Conservation (phyloP, 1,140 invertebrate genomes). For the Drosophila obscura region DNA sequence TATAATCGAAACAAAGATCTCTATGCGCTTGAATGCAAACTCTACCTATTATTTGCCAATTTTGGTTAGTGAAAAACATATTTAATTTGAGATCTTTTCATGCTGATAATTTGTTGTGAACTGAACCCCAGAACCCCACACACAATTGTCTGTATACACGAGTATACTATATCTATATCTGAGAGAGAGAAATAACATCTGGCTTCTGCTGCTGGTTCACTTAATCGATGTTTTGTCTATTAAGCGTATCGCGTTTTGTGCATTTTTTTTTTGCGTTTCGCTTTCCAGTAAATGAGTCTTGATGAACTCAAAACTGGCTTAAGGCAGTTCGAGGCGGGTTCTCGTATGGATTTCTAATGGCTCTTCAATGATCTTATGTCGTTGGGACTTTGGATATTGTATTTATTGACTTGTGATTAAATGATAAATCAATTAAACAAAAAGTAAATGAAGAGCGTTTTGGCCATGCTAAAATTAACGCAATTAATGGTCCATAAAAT, state of each 20-base stretch:
- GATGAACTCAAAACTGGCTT: constrained; percentile 41
- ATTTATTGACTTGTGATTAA: constrained; percentile 33
- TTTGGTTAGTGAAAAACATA: constrained; percentile 55
- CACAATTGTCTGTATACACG: constrained; percentile 5
- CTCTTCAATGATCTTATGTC: constrained; percentile 17
- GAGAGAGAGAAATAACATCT: constrained; percentile 32
- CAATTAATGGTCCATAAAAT: constrained; percentile 11
- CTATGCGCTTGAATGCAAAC: constrained; percentile 71
- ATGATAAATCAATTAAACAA: constrained; percentile 20
- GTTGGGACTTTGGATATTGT: constrained; percentile 11
- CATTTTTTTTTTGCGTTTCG: constrained; percentile 27
- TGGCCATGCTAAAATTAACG: background rate
- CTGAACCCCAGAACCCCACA: constrained; percentile 11
- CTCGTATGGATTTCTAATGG: background rate
- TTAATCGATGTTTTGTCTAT: constrained; percentile 45
- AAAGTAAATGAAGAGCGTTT: background rate
- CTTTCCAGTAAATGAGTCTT: constrained; percentile 41
- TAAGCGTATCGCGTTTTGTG: constrained; percentile 49
- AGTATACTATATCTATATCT: background rate
- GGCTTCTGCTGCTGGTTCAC: constrained; percentile 25
- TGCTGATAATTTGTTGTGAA: constrained; percentile 65
- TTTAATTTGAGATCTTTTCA: constrained; percentile 60
- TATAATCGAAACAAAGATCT: constrained; percentile 3
- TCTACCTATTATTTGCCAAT: constrained; percentile 48
- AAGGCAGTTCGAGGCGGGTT: constrained; percentile 21